Evolutionary conservation across 2,888 invertebrate genomes (phyloP), one percentile per base, ranked within the genome.

Genomic region (Drosophila anomalata): DNA sequence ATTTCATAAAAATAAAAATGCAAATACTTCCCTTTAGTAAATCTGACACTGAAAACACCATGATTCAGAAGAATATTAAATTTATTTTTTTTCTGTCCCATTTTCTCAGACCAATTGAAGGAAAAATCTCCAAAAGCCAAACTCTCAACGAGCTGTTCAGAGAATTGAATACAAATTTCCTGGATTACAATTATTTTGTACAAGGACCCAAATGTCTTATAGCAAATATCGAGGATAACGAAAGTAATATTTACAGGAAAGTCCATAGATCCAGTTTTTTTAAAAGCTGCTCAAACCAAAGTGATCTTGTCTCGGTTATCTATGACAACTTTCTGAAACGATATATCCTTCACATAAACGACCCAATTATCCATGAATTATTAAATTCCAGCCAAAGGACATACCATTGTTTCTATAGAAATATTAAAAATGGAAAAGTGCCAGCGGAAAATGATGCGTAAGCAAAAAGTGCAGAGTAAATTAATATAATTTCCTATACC

Each of bases 321-420:
- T 36, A 36, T 6, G 36, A 36, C n/a, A 12, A 36, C 5, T n/a
- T 36, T n/a, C n/a, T 36, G 12, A n/a, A 36, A 4, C 36, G 36
- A 12, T 36, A 36, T 36, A n/a, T 36, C n/a, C 36, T 36, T 36
- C 36, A 36, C n/a, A 36, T 36, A 36, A 36, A 36, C n/a, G 36
- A 36, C 5, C 36, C 36, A 12, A 6, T 36, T 5, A n/a, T n/a
- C n/a, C 36, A 36, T n/a, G 36, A 36, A 36, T n/a, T 36, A n/a
- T n/a, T 36, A n/a, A 36, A 36, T n/a, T 36, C 36, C 36, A 36
- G n/a, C 36, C 36, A n/a, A 36, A 36, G n/a, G 36, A 3, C 11
- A n/a, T 36, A 36, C n/a, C 36, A 36, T n/a, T 36, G 36, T 36
- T 36, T 36, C n/a, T 36, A 36, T 12, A 36, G n/a, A 36, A 36